Conservation (phyloP, 2,113 vertebrate genomes). For the Pedetes capensis region DNA sequence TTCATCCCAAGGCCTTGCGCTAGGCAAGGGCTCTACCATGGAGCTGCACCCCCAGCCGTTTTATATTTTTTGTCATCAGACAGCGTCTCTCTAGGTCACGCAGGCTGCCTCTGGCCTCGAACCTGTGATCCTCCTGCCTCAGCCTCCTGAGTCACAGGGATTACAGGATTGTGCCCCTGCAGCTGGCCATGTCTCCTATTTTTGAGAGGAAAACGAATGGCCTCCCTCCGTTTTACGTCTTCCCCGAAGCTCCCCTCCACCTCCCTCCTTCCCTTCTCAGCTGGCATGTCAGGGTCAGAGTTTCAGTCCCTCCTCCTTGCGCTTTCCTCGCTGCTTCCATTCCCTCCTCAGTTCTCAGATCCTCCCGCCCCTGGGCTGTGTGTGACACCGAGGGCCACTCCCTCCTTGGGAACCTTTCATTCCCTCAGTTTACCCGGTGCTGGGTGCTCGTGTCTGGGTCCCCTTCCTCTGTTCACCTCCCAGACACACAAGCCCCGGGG, state of each 20-base stretch:
- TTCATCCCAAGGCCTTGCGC: too few relatives aligned
- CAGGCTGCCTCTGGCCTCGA: too few relatives aligned
- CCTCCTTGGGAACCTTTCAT: background rate
- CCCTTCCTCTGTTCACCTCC: background rate
- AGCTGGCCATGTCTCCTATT: background rate
- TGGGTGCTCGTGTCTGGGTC: background rate
- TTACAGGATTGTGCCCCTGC: too few relatives aligned
- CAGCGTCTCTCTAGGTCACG: too few relatives aligned
- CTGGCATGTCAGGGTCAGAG: background rate
- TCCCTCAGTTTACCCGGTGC: background rate
- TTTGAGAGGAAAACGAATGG: background rate
- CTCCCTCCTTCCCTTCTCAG: background rate
- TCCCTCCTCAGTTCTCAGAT: background rate
- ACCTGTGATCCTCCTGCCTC: too few relatives aligned
- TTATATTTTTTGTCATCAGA: too few relatives aligned
- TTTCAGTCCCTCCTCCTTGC: too few relatives aligned
- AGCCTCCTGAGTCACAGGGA: fast-evolving
- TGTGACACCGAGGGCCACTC: background rate
- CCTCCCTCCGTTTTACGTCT: background rate
- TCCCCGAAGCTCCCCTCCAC: background rate
- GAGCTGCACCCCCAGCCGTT: too few relatives aligned
- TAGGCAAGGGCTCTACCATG: too few relatives aligned
- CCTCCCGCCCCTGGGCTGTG: background rate
- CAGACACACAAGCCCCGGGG: background rate
- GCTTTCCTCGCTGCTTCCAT: background rate